Conservation (phyloP, 2,113 vertebrate species). For the Trichomycterus rosablanca region DNA sequence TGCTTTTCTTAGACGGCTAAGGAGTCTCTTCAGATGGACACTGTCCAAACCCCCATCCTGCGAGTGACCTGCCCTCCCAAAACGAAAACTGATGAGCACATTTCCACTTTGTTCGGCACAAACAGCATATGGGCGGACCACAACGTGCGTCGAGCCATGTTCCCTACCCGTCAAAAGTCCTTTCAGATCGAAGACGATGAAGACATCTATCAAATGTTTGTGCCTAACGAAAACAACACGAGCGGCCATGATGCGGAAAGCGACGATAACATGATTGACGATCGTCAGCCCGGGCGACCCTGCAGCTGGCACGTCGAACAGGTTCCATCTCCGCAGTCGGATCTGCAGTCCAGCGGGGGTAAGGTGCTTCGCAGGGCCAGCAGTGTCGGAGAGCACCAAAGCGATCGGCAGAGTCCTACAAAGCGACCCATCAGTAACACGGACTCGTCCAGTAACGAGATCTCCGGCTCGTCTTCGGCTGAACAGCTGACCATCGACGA, state of each 20-base stretch:
- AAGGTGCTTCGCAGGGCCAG: conserved; percentile 82
- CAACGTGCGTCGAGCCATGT: conserved; percentile 83
- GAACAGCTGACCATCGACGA: conserved; percentile 84
- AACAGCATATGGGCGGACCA: conserved; percentile 89
- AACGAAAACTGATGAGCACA: conserved; percentile 61
- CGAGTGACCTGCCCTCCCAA: conserved; percentile 63
- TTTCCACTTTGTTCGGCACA: conserved; percentile 67
- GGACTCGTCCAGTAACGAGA: conserved; percentile 68
- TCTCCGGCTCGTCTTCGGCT: conserved; percentile 73
- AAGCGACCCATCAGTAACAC: conserved; percentile 48
- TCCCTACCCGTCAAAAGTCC: conserved; percentile 78
- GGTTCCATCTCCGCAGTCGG: conserved; percentile 58
- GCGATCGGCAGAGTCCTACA: conserved; percentile 45
- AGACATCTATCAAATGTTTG: conserved; percentile 93
- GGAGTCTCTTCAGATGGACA: conserved; percentile 75
- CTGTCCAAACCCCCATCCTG: conserved; percentile 61
- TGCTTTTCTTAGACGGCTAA: conserved; percentile 71
- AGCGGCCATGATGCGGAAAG: conserved; percentile 68
- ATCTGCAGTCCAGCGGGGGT: conserved; percentile 54
- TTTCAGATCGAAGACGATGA: conserved; percentile 82
- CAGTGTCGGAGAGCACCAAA: conserved; percentile 84
- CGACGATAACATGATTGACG: conserved; percentile 52
- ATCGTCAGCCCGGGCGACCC: conserved; percentile 72
- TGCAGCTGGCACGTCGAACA: conserved; percentile 90
- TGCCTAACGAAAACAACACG: conserved; percentile 69